Evolutionary conservation across 1,140 invertebrate species (phyloP), one percentile per base, ranked within the genome.

Genomic region (Drosophila subpulchrella): DNA sequence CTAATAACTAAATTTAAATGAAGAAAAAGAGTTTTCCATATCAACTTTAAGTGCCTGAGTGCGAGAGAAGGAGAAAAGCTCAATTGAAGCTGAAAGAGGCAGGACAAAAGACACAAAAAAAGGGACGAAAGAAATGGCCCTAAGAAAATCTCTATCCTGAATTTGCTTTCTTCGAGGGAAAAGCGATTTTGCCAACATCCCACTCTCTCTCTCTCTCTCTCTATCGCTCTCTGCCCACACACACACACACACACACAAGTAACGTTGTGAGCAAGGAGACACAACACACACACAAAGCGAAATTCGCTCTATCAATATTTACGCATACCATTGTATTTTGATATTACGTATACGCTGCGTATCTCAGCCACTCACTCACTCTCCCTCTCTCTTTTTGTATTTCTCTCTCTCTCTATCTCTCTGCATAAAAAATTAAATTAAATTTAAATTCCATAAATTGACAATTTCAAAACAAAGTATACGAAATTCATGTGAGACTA

Each of bases 131-230:
- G 68, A 81, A 78, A 70, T 66, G 60, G 62, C 76, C 73, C 63
- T 67, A 89, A 88, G 84, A 89, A 89, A 89, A 89, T 89, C 84
- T 89, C 84, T 89, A 89, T 89, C 84, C 84, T 89, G 80, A 84
- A 75, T 89, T 89, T 81, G 72, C 83, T 81, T 89, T 81, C 84
- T 88, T 88, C 75, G 38, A 86, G 76, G 73, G 51, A 83, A 89
- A 88, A 82, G 79, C 79, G 71, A 83, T 83, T 53, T 60, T 62
- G 66, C 75, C 41, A 67, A 27, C 60, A 46, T 39, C 67, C 55
- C 56, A 50, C 54, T 46, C 67, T 39, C 41, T 47, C 39, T 36
- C 50, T 50, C 11, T 32, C 59, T 44, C 47, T 38, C 46, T 53
- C 32, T 42, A 53, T 39, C 42, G 5, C 51, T 39, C 41, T 39